These are phyloP conservation scores for Halichondria panicea DNA, from an alignment of 37 sponge, comb jelly and placozoan genomes.

Conservation along the genomic window DNA sequence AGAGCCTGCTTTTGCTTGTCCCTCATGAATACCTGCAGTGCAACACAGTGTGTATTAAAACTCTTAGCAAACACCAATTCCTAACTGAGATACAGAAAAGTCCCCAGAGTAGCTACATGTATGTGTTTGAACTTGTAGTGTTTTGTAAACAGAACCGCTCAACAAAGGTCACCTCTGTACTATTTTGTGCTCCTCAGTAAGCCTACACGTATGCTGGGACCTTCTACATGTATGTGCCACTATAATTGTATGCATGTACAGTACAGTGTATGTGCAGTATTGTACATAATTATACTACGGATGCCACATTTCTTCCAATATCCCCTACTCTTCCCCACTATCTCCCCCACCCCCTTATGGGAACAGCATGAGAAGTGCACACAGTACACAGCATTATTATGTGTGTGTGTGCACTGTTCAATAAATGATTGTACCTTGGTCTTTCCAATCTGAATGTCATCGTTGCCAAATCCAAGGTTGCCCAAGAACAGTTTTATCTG, in stretches of 20 bases:
- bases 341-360: too few species aligned
- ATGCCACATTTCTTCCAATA: not conserved
- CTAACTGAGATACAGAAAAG: too few species aligned
- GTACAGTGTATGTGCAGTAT: not conserved
- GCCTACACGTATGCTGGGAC: not conserved
- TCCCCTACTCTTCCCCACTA: not conserved
- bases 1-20: conserved; percentile 68
- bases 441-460: conserved; percentile 72
- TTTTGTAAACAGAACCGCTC: too few species aligned
- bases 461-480: conserved; percentile 30
- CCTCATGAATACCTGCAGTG: conserved; percentile 87
- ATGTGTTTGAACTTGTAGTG: too few species aligned
- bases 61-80: too few species aligned
- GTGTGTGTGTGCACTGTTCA: too few species aligned
- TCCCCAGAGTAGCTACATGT: too few species aligned
- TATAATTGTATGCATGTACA: not conserved
- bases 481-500: conserved; percentile 59
- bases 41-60: too few species aligned
- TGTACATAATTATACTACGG: not conserved
- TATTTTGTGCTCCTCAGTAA: not conserved
- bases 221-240: too few species aligned
- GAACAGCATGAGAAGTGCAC: too few species aligned
- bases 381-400: too few species aligned
- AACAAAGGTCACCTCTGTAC: too few species aligned
- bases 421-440: conserved; percentile 80